phyloP scores from a whole-genome alignment of 2,888 invertebrate species.

The Dasypogon diadema region DNA sequence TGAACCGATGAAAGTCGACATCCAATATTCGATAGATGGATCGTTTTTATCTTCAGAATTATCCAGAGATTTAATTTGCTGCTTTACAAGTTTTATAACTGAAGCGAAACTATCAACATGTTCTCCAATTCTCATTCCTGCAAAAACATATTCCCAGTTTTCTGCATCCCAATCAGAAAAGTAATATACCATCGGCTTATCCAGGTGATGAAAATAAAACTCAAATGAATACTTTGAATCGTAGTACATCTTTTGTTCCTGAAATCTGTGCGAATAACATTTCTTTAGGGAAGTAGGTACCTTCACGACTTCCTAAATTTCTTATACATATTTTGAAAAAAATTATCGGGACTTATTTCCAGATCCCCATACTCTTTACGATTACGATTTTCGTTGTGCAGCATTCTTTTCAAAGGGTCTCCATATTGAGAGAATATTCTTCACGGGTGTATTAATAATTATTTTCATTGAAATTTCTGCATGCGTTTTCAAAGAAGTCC shows the following conservation, averaged over 20 bases:
- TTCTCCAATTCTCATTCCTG: constrained; percentile 1
- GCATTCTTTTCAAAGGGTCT: neutral
- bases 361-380: constrained; percentile 8
- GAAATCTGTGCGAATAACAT: neutral
- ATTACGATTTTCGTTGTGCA: constrained; percentile 5
- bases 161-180: constrained; percentile 13
- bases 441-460: neutral
- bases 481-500: constrained; percentile 1
- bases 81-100: too few species aligned
- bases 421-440: neutral
- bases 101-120: neutral
- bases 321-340: neutral
- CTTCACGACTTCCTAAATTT: neutral
- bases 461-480: neutral
- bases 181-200: neutral
- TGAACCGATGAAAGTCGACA: neutral
- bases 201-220: neutral
- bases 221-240: neutral
- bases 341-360: constrained; percentile 9
- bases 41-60: neutral
- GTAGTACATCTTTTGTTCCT: neutral
- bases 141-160: neutral
- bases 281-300: neutral
- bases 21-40: neutral
- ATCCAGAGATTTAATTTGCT: constrained; percentile 17